Evolutionary conservation across 23 tunicate species (phyloP), one percentile per base, ranked within the genome.

Genomic region (Trididemnum clinides): DNA sequence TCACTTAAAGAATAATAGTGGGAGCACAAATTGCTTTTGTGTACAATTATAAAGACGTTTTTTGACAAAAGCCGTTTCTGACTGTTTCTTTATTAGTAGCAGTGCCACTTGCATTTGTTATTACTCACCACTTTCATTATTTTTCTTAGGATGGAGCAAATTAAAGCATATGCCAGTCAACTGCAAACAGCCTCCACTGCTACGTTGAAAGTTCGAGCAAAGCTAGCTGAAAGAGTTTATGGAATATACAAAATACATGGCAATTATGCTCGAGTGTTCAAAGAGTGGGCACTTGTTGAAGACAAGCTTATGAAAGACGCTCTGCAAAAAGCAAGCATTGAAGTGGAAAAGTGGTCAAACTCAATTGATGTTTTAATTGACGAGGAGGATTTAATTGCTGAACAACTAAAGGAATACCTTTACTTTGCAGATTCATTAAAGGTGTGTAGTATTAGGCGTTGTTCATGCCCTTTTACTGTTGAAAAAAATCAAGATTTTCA

Each of bases 191-290:
- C 35, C 38, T 34, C 88, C 1, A 71, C 94, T n/a, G 72, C 87
- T 35, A 51, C 89, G n/a, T 57, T 94, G 27, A 89, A 89, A 81
- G 94, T 71, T 26, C 88, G 98, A 28, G 93, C 98, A 10, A 94
- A 94, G 36, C 35, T 94, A n/a, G 98, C 95, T 5, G 98, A 94
- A 39, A 49, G 98, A 80, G 73, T 94, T 2, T 94, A 85, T 65
- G 98, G 90, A 33, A 77, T 94, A 50, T 94, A 89, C 94, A 87
- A 87, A 64, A 82, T 94, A n/a, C 98, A 94, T 81, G 84, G 82
- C 54, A 94, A 94, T 86, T 94, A 94, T 63, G 62, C 84, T 34
- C 80, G 98, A 2, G 86, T 90, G 23, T 81, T 85, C 29, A 90
- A 85, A 39, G 98, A 94, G 59, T 94, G 98, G 98, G 85, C 95